Evolutionary conservation across 2,888 invertebrate genomes (phyloP).

Genomic region (Ametastegia equiseti): DNA sequence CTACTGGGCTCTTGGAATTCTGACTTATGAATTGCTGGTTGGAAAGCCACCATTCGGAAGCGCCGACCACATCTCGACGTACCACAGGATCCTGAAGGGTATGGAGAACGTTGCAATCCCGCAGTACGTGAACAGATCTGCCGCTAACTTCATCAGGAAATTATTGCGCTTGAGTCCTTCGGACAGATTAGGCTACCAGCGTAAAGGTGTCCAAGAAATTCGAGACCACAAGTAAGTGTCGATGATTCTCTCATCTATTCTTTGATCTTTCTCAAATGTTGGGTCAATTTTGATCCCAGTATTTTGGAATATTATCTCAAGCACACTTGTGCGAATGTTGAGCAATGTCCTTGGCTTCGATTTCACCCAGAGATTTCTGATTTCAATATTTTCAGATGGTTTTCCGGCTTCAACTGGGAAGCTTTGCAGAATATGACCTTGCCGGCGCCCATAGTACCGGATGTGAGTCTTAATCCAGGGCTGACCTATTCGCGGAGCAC

Average conservation of each 20-base stretch:
- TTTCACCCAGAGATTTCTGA: neutral
- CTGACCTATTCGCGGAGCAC: neutral
- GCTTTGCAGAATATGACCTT: slow-evolving; percentile 83
- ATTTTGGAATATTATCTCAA: too few relatives aligned
- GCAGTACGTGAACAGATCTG: slow-evolving; percentile 86
- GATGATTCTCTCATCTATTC: neutral
- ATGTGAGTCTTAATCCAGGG: slow-evolving; percentile 74
- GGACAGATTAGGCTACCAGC: slow-evolving; percentile 93
- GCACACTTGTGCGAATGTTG: too few relatives aligned
- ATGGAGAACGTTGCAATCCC: slow-evolving; percentile 94
- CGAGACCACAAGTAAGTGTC: slow-evolving; percentile 87
- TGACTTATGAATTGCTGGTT: slow-evolving; percentile 91
- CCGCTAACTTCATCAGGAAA: slow-evolving; percentile 89
- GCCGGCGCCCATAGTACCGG: slow-evolving; percentile 85
- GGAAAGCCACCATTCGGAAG: slow-evolving; percentile 95
- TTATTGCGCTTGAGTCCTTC: slow-evolving; percentile 91
- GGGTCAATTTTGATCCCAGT: neutral
- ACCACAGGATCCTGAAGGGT: slow-evolving; percentile 93
- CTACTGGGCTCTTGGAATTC: slow-evolving; percentile 95
- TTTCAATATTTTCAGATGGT: slow-evolving; percentile 85
- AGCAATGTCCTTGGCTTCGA: neutral
- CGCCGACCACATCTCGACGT: slow-evolving; percentile 95
- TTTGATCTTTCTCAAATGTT: too few relatives aligned
- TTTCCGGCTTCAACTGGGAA: slow-evolving; percentile 94
- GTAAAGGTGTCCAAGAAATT: slow-evolving; percentile 91